phyloP scores from a whole-genome alignment of 2,113 vertebrate species.

The Callipepla squamata region DNA sequence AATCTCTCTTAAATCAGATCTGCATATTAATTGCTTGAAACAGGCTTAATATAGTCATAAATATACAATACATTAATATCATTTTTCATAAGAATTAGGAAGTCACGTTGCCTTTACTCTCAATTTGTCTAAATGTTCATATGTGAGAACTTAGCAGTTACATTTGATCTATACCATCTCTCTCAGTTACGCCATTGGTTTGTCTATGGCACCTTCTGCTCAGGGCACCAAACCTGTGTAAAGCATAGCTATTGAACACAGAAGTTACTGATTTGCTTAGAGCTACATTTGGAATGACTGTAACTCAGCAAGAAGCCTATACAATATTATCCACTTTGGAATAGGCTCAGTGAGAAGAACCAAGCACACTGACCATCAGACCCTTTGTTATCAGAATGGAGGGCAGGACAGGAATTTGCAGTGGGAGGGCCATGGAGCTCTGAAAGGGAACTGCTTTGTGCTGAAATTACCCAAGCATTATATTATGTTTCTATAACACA shows the following conservation, averaged over 20 bases:
- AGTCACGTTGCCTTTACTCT: slow-evolving; percentile 19
- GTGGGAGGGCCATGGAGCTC: background rate
- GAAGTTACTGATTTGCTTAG: background rate
- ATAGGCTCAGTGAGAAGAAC: background rate
- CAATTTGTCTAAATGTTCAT: slow-evolving; percentile 42
- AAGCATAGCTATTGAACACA: background rate
- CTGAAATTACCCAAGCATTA: background rate
- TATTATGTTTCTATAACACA: background rate
- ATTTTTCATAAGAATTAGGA: slow-evolving; percentile 63
- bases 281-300: background rate
- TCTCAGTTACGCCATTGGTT: background rate
- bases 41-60: slow-evolving; percentile 58
- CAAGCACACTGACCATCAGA: background rate
- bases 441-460: background rate
- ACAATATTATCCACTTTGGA: background rate
- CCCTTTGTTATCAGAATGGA: background rate
- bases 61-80: slow-evolving; percentile 37
- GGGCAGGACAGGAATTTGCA: background rate
- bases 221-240: background rate
- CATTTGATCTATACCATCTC: background rate
- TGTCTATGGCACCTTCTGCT: background rate
- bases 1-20: slow-evolving; percentile 63
- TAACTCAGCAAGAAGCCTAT: background rate
- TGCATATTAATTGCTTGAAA: slow-evolving; percentile 60
- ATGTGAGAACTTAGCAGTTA: slow-evolving; percentile 12